Percentiles rank a stretch among this genome's conserved stretches.
Conservation (phyloP, 2,888 invertebrate species). For the Ariolimax columbianus region DNA sequence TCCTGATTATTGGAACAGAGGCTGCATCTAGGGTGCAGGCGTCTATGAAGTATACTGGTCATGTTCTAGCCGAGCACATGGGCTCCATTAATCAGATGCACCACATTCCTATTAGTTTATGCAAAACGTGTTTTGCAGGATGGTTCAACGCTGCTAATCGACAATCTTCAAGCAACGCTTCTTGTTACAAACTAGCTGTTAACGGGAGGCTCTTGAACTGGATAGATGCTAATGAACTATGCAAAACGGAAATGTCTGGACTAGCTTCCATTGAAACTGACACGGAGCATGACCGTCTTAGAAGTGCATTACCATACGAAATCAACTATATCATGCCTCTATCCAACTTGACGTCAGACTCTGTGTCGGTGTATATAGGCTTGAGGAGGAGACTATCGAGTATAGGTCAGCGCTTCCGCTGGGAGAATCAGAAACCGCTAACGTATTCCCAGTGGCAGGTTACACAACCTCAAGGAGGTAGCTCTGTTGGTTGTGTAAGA, state of each 20-base stretch:
- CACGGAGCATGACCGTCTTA: background rate
- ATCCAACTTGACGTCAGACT: background rate
- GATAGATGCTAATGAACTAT: conserved; percentile 31
- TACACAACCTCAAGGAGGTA: conserved; percentile 2
- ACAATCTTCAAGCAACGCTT: background rate
- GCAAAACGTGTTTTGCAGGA: conserved; percentile 12
- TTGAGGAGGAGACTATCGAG: background rate
- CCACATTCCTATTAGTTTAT: background rate
- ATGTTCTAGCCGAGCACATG: background rate
- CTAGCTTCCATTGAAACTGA: conserved; percentile 15
- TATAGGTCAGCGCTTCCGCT: conserved; percentile 30
- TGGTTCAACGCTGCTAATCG: conserved; percentile 12
- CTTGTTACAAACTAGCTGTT: conserved; percentile 13
- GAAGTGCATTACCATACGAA: background rate
- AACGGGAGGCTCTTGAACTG: background rate
- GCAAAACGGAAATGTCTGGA: background rate
- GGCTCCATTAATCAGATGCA: background rate
- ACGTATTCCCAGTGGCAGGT: conserved; percentile 15
- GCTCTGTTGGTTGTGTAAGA: background rate
- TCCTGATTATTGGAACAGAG: background rate
- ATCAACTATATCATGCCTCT: background rate
- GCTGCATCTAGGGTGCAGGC: background rate
- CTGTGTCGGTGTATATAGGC: conserved; percentile 13
- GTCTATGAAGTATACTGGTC: background rate
- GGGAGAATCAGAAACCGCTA: conserved; percentile 33